phyloP scores from a whole-genome alignment of 2,113 vertebrate genomes.

The Labeo rohita region DNA sequence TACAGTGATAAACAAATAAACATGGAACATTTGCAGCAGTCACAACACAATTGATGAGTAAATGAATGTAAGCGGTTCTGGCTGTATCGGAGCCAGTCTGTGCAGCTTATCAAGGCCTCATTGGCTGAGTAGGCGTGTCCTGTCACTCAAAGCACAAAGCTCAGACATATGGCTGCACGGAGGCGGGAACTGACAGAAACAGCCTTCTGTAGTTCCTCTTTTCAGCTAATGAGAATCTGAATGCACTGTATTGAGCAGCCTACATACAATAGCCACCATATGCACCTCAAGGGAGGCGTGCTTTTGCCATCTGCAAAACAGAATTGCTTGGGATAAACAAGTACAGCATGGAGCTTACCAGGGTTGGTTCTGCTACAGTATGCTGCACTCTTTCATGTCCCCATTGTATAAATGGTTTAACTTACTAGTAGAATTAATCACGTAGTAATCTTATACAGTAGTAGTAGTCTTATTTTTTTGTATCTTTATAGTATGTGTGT shows the following conservation, averaged over 20 bases:
- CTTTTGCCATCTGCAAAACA: background rate
- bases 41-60: background rate
- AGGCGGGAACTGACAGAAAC: background rate
- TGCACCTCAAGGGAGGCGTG: background rate
- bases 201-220: background rate
- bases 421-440: no score
- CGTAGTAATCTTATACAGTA: no score
- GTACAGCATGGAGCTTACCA: background rate
- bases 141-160: conserved; percentile 29
- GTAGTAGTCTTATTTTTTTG: no score
- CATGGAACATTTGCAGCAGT: background rate
- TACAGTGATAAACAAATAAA: background rate
- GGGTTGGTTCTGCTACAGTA: background rate
- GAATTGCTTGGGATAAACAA: background rate
- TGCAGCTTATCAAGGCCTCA: background rate
- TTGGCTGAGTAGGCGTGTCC: background rate
- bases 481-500: no score
- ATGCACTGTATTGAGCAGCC: background rate
- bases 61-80: background rate
- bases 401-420: background rate
- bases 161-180: conserved; percentile 17
- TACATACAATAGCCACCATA: conserved; percentile 9
- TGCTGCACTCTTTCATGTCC: background rate
- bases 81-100: background rate
- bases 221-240: conserved; percentile 24